Evolutionary conservation across 2,113 vertebrate genomes (phyloP).

Genomic region (Stigmatopora nigra): DNA sequence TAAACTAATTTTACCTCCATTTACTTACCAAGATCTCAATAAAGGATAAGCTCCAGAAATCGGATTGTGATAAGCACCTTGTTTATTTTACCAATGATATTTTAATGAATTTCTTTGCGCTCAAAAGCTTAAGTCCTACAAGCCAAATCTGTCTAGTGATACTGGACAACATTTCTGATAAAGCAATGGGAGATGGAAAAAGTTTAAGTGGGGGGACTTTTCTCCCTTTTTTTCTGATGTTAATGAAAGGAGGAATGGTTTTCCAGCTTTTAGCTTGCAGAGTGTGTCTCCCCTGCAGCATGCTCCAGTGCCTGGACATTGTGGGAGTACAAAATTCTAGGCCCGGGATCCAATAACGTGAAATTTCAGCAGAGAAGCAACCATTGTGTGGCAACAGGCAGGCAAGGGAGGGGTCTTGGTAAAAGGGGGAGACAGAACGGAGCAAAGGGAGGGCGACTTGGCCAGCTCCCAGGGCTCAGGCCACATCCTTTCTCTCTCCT

Average conservation of each 20-base stretch:
- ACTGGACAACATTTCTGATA: conserved; percentile 61
- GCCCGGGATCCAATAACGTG: conserved; percentile 76
- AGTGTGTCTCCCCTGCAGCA: conserved; percentile 75
- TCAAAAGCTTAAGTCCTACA: conserved; percentile 19
- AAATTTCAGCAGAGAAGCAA: conserved; percentile 77
- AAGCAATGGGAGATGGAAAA: conserved; percentile 43
- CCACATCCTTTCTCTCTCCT: conserved; percentile 70
- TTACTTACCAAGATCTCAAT: conserved; percentile 39
- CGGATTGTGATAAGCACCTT: conserved; percentile 66
- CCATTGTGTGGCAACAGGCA: conserved; percentile 70
- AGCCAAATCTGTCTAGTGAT: conserved; percentile 56
- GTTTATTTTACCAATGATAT: conserved; percentile 65
- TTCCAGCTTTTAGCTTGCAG: conserved; percentile 75
- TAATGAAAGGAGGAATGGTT: conserved; percentile 76
- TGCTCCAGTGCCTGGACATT: conserved; percentile 76
- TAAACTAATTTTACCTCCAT: conserved; percentile 8
- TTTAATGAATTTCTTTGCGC: conserved; percentile 38
- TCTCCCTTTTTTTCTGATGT: conserved; percentile 72
- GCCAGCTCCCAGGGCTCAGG: conserved; percentile 68
- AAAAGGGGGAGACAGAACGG: conserved; percentile 47
- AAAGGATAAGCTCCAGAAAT: conserved; percentile 60
- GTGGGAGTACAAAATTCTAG: conserved; percentile 75
- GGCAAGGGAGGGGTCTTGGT: conserved; percentile 55
- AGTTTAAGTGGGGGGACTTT: conserved; percentile 48
- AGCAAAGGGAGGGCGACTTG: conserved; percentile 67